Base-by-base conservation (phyloP, 2,113 vertebrate genomes). In the Cephalopholis sonnerati region DNA sequence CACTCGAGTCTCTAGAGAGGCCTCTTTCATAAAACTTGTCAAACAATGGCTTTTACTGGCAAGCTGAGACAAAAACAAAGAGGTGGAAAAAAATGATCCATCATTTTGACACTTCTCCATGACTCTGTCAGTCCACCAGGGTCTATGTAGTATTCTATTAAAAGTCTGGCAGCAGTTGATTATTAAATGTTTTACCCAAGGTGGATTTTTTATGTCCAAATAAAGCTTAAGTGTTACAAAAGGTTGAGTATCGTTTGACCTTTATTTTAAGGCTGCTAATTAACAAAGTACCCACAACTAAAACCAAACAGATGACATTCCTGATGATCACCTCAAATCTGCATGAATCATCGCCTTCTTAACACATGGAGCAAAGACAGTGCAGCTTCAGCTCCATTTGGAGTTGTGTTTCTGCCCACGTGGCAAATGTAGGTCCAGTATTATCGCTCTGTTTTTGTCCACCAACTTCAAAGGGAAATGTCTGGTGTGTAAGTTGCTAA, bases 61-160 rank as follows among this genome's bases (percentile, higher is more conserved):
- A 74, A 50, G 48, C 53, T 48, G 5, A 67, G 77, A 77, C 70
- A 69, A 57, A 83, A 78, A 86, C 41, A 81, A 65, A 77, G 39
- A 44, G 50, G 13, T 74, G 81, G 62, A 41, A 74, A 48, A 64
- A 72, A 84, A 59, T 4, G 0, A 87, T 87, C 25, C 67, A 82
- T 91, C 69, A 88, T 64, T 69, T 58, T 88, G 82, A 89, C 87
- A 82, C 74, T 64, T 78, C 48, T 79, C 57, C 66, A 58, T 44
- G 32, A 77, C 20, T 75, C 55, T 57, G 39, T 71, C 68, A 53
- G 32, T 24, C 41, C 59, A 55, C 69, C 53, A 44, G 13, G 29
- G 67, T 32, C 69, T 39, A 24, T 24, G 24, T 16, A 3, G n/a
- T 29, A 10, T 51, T 82, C 46, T 25, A n/a, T 66, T 2, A 55